A percentile compares a stretch with the other conserved stretches of the same genome.
phyloP scores from a whole-genome alignment of 2,797 vertebrate species.

The Erethizon dorsatum region DNA sequence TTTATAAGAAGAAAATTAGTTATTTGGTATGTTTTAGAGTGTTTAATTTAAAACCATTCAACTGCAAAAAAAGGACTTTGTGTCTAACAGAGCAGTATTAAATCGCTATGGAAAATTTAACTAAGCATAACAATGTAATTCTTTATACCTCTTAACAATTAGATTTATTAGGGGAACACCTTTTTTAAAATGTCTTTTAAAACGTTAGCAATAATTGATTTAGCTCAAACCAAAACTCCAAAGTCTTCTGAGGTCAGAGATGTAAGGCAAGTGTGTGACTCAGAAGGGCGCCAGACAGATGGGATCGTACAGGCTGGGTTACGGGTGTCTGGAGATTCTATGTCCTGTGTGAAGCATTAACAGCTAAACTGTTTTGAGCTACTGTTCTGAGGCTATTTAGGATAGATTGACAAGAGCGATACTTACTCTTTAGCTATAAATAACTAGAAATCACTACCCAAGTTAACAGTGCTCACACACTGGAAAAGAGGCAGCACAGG shows the following conservation, averaged over 20 bases:
- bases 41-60: constrained; percentile 25
- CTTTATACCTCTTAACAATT: constrained; percentile 29
- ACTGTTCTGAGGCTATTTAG: not conserved
- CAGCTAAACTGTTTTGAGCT: not conserved
- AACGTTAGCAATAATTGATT: not conserved
- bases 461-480: not conserved
- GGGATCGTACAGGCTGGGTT: not conserved
- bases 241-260: not conserved
- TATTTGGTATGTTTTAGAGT: constrained; percentile 44
- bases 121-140: not conserved
- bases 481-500: not conserved
- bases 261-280: not conserved
- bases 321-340: not conserved
- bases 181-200: constrained; percentile 9
- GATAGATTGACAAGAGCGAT: not conserved
- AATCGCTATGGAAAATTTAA: constrained; percentile 45
- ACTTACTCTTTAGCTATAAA: not conserved
- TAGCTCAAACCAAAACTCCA: not conserved
- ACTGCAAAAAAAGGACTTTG: constrained; percentile 31
- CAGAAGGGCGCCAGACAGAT: not conserved
- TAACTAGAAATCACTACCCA: not conserved
- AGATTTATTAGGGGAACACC: not conserved
- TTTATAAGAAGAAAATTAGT: constrained; percentile 51
- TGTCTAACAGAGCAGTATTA: not conserved
- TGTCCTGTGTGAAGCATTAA: not conserved